These are phyloP conservation scores for Pleuronectes platessa DNA, from an alignment of 2,113 vertebrate genomes.

Conservation along the genomic window DNA sequence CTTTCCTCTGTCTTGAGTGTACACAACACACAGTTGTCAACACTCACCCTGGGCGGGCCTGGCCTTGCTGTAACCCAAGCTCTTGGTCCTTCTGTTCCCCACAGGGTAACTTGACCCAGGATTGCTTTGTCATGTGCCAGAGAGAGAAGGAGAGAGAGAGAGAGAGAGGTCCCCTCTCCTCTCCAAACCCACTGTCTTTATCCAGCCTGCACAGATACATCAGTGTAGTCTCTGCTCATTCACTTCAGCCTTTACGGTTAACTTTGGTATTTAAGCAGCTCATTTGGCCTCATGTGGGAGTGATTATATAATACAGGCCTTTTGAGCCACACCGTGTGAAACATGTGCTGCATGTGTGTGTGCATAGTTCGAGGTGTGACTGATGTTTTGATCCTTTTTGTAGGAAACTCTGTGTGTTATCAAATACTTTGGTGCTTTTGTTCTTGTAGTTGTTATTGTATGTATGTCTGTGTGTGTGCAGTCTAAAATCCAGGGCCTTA, in stretches of 20 bases:
- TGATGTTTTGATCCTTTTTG: slow-evolving; percentile 11
- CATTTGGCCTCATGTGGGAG: slow-evolving; percentile 23
- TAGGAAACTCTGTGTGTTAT: neutral
- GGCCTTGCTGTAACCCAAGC: slow-evolving; percentile 70
- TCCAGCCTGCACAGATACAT: slow-evolving; percentile 52
- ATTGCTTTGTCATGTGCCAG: slow-evolving; percentile 73
- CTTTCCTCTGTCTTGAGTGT: slow-evolving; percentile 42
- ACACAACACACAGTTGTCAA: slow-evolving; percentile 49
- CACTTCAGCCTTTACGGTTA: slow-evolving; percentile 17
- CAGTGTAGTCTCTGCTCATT: slow-evolving; percentile 44
- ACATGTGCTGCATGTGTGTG: slow-evolving; percentile 33
- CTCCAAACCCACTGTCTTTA: slow-evolving; percentile 59
- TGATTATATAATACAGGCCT: slow-evolving; percentile 49
- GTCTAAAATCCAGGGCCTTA: slow-evolving; percentile 20
- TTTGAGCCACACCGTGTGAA: slow-evolving; percentile 47
- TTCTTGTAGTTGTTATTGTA: neutral
- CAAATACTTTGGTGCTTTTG: slow-evolving; percentile 15
- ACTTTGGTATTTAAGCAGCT: slow-evolving; percentile 45
- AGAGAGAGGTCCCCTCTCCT: slow-evolving; percentile 55
- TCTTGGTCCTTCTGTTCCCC: slow-evolving; percentile 63
- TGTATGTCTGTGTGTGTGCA: neutral
- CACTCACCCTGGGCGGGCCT: slow-evolving; percentile 52
- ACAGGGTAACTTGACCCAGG: slow-evolving; percentile 76
- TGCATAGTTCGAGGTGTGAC: slow-evolving; percentile 28
- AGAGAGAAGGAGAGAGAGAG: slow-evolving; percentile 28